Percentiles rank a stretch among this genome's conserved stretches.
These are phyloP conservation scores for Mesoligia furuncula DNA, from an alignment of 2,888 invertebrate genomes.

Conservation along the genomic window DNA sequence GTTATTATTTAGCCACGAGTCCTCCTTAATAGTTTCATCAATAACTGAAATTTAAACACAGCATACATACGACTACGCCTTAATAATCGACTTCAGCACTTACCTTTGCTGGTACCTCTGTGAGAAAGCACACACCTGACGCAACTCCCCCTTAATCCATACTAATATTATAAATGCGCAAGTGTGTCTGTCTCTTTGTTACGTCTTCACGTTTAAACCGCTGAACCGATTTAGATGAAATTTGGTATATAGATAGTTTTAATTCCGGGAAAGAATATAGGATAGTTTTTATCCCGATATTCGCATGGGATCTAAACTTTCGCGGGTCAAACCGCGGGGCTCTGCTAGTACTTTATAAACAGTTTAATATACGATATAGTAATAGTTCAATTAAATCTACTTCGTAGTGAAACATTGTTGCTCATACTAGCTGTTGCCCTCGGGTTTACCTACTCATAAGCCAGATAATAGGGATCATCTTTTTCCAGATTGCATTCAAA, in stretches of 20 bases:
- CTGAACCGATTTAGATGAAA: too few relatives aligned
- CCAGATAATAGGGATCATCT: background rate
- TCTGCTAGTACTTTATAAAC: slow-evolving; percentile 16
- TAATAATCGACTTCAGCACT: slow-evolving; percentile 13
- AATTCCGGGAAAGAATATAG: too few relatives aligned
- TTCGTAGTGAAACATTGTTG: background rate
- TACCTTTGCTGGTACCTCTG: background rate
- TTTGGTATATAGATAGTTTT: too few relatives aligned
- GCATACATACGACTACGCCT: slow-evolving; percentile 9
- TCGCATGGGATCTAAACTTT: too few relatives aligned
- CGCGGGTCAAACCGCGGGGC: too few relatives aligned
- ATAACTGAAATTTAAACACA: slow-evolving; percentile 4
- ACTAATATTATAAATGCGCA: too few relatives aligned
- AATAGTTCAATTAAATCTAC: background rate
- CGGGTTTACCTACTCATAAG: background rate
- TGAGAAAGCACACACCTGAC: slow-evolving; percentile 41
- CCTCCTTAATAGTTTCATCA: background rate
- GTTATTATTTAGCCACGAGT: background rate
- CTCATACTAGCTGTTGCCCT: background rate
- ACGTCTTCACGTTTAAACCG: too few relatives aligned
- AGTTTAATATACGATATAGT: slow-evolving; percentile 15
- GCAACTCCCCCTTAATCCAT: background rate
- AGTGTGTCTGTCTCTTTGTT: too few relatives aligned
- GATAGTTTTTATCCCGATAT: too few relatives aligned
- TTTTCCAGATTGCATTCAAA: background rate